These are phyloP conservation scores for Peromyscus attwateri DNA, from an alignment of 2,797 vertebrate genomes.

Conservation along the genomic window DNA sequence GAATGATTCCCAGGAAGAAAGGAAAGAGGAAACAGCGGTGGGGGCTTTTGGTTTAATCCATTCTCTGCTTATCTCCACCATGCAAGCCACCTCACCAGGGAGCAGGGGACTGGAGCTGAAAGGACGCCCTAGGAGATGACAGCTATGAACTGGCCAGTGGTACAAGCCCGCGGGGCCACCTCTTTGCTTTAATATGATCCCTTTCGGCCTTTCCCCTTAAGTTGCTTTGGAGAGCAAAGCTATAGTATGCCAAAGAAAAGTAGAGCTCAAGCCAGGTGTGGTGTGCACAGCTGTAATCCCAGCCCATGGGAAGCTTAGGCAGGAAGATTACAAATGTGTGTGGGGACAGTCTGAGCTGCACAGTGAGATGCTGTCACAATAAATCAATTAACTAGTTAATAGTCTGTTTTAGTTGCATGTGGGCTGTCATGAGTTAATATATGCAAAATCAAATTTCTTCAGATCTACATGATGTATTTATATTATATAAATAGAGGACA, in stretches of 20 bases:
- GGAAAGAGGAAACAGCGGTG: slow-evolving; percentile 85
- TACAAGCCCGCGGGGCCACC: background rate
- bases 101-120: slow-evolving; percentile 87
- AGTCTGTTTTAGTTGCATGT: slow-evolving; percentile 9
- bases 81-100: slow-evolving; percentile 38
- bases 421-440: background rate
- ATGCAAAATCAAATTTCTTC: background rate
- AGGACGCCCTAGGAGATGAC: slow-evolving; percentile 86
- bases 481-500: background rate
- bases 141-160: slow-evolving; percentile 88
- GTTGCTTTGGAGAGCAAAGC: slow-evolving; percentile 13
- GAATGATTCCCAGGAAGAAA: slow-evolving; percentile 85
- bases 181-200: slow-evolving; percentile 31
- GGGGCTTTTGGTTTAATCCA: slow-evolving; percentile 78
- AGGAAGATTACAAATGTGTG: background rate
- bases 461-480: background rate
- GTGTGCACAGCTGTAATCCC: background rate
- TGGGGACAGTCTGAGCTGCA: background rate
- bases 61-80: slow-evolving; percentile 84
- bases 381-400: background rate
- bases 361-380: background rate
- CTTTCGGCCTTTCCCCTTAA: slow-evolving; percentile 34
- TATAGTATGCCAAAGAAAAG: background rate
- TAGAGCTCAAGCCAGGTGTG: background rate
- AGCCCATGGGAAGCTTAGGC: background rate